Percentiles rank a stretch among this genome's conserved stretches.
phyloP scores from a whole-genome alignment of 1,140 invertebrate species.

The Ostrea denselamellosa region DNA sequence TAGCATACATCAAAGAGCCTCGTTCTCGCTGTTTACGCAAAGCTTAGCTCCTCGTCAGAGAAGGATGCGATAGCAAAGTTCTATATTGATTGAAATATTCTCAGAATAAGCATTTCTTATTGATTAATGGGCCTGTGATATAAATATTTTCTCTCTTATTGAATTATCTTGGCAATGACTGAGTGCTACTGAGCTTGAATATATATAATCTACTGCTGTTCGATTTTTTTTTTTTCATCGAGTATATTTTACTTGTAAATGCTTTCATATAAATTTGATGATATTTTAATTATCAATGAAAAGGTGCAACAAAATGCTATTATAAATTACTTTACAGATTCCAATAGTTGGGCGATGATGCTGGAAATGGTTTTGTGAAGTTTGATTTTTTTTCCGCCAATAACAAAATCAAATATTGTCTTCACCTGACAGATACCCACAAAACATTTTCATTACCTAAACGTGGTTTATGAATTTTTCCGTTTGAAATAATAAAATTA shows the following conservation, averaged over 20 bases:
- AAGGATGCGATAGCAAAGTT: not conserved
- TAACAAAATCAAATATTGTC: not conserved
- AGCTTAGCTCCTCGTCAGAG: not conserved
- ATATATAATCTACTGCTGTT: not conserved
- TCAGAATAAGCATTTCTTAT: constrained; percentile 24
- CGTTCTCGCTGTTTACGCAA: not conserved
- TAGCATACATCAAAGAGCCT: constrained; percentile 4
- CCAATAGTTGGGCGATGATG: not conserved
- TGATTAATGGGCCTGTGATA: not conserved
- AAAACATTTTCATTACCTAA: not conserved
- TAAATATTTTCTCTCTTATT: constrained; percentile 24
- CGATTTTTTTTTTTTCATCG: not conserved
- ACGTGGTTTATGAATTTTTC: not conserved
- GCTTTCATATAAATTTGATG: not conserved
- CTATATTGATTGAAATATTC: constrained; percentile 31
- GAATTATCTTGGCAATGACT: not conserved
- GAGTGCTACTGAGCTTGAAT: not conserved
- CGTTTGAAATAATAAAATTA: not conserved
- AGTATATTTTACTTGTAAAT: not conserved
- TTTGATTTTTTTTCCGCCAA: not conserved
- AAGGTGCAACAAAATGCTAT: not conserved
- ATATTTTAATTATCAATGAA: not conserved
- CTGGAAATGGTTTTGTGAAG: not conserved
- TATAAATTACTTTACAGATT: not conserved
- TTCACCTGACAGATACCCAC: not conserved